Evolutionary conservation across 2,888 invertebrate genomes (phyloP).

Genomic region (Argyresthia albistria): DNA sequence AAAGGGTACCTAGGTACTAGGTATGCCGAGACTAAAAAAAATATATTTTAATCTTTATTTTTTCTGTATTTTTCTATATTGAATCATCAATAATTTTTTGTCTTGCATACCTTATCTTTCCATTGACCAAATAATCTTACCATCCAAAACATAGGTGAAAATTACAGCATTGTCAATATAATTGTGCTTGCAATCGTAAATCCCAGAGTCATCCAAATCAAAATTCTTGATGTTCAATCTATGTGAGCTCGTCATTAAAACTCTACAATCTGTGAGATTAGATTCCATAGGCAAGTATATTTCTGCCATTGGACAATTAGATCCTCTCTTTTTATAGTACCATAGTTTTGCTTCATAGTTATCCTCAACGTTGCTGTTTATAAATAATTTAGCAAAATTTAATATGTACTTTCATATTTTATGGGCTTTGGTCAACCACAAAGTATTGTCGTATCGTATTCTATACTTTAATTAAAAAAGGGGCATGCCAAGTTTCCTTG

Average conservation of each 20-base stretch:
- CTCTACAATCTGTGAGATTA: background rate
- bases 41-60: too few species aligned
- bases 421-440: background rate
- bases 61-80: too few species aligned
- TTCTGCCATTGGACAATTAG: background rate
- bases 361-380: constrained; percentile 10
- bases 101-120: too few species aligned
- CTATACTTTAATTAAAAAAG: too few species aligned
- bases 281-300: constrained; percentile 1
- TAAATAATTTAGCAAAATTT: background rate
- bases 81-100: too few species aligned
- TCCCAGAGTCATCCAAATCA: constrained; percentile 18
- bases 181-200: constrained; percentile 19
- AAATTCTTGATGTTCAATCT: constrained; percentile 18
- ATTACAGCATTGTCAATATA: constrained; percentile 1
- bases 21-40: too few species aligned
- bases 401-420: too few species aligned
- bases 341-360: constrained; percentile 18
- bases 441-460: too few species aligned
- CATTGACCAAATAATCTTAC: constrained; percentile 8
- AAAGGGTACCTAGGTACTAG: too few species aligned
- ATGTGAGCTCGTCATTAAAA: constrained; percentile 14
- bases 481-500: too few species aligned
- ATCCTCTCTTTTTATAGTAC: constrained; percentile 18
- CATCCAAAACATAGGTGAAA: constrained; percentile 16